Percentiles rank a stretch among this genome's conserved stretches.
Evolutionary conservation across 2,888 invertebrate species (phyloP).

Genomic region (Lasioglossum villosulum): DNA sequence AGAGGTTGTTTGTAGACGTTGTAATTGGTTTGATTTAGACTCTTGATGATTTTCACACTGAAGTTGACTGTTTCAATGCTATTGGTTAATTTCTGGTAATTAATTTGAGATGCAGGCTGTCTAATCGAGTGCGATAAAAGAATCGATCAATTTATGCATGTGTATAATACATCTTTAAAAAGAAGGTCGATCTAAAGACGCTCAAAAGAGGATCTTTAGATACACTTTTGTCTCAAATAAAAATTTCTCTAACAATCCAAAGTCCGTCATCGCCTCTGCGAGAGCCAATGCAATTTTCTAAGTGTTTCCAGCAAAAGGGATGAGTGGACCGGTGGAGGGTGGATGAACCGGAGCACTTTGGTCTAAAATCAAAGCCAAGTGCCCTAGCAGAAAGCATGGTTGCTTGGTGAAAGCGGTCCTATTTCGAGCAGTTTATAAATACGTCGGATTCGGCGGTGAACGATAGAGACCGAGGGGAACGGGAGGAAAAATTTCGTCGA

Average conservation of each 20-base stretch:
- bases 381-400: background rate
- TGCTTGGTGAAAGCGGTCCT: slow-evolving; percentile 42
- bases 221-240: background rate
- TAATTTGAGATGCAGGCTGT: background rate
- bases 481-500: slow-evolving; percentile 36
- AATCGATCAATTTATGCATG: background rate
- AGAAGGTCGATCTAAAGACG: too few species aligned
- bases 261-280: too few species aligned
- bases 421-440: slow-evolving; percentile 57
- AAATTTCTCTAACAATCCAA: background rate
- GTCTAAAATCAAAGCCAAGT: slow-evolving; percentile 37
- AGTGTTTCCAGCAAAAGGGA: background rate
- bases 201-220: too few species aligned
- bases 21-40: background rate
- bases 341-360: background rate
- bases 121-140: background rate
- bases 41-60: too few species aligned
- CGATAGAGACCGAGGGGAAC: background rate
- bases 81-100: background rate
- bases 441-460: background rate
- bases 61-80: background rate
- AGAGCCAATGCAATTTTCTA: background rate
- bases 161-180: background rate
- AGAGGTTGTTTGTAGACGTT: background rate
- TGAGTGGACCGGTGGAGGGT: background rate